A percentile compares a stretch with the other conserved stretches of the same genome.
Conservation (phyloP, 2,797 vertebrate species). For the Liasis olivaceus region DNA sequence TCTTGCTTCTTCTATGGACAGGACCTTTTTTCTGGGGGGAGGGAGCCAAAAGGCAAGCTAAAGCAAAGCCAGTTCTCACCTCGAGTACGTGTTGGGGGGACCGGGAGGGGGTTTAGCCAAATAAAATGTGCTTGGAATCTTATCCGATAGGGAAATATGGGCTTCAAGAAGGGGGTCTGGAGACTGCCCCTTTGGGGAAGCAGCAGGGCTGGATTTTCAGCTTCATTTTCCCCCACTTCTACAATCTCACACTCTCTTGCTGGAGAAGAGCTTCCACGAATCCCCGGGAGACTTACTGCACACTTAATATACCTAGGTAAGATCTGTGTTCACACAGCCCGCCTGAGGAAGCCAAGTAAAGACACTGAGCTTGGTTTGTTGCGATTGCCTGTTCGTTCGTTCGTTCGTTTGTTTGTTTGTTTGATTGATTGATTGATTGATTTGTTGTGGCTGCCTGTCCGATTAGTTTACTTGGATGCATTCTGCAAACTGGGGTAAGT, state of each 20-base stretch:
- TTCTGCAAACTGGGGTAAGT: not conserved
- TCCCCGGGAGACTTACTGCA: not conserved
- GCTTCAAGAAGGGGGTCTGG: not conserved
- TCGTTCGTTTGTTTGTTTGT: too few relatives aligned
- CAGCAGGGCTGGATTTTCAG: too few relatives aligned
- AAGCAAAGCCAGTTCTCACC: not conserved
- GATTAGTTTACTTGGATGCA: not conserved
- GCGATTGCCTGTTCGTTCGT: not conserved
- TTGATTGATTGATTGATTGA: too few relatives aligned
- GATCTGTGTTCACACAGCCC: not conserved
- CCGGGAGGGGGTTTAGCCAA: not conserved
- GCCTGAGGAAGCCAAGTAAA: not conserved
- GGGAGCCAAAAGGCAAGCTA: not conserved
- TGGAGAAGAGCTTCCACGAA: not conserved
- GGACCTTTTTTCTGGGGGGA: not conserved
- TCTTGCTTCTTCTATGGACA: not conserved
- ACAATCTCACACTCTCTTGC: not conserved
- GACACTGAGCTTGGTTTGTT: not conserved
- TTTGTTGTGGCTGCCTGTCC: not conserved
- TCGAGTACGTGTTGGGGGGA: not conserved
- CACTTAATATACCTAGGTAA: not conserved
- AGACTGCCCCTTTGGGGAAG: not conserved
- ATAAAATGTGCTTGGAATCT: not conserved
- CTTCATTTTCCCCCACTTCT: not conserved
- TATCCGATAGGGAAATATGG: not conserved